Base-by-base conservation (phyloP, 2,113 vertebrate species). In the Halcyon senegalensis region DNA sequence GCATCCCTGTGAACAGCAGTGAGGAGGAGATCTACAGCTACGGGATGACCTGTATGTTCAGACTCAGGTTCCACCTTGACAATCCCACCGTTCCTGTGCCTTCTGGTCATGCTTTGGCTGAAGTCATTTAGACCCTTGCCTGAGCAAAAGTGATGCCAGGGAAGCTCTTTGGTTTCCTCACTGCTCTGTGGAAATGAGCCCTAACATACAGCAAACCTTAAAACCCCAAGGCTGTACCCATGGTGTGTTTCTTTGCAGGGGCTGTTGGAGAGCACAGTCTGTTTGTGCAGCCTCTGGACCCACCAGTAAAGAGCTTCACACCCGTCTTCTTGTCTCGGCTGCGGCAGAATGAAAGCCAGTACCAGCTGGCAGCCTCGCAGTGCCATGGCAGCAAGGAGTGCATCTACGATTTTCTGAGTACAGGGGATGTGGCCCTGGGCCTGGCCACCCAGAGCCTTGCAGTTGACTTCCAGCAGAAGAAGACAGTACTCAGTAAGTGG, bases 301-400 rank as follows among this genome's bases (percentile, higher is more conserved):
- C 89, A 56, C 8, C 6, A 0, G 60, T 72, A 43, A 68, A 18
- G 62, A 95, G 89, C 80, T 97, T 97, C 95, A 95, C 77, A n/a
- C 96, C 95, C 48, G 24, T 75, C 87, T 97, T 96, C 94, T 94
- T 97, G 87, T 96, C 95, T 87, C 39, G 3, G 77, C 96, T 97
- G 74, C 74, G 44, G n/a, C 95, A 91, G 69, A 95, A 94, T 2
- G 84, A 94, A 95, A 96, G 77, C 44, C 84, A 62, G 39, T 97
- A 96, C 35, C 60, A 95, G 77, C 87, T 93, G 74, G 93, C 89
- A 84, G 84, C 66, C 39, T 91, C 2, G 0, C 69, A 48, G 74
- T 97, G 96, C 44, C 91, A 0, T 0, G 44, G 87, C 48, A 94
- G 58, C 87, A 96, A 72, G 69, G 96, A 95, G 70, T 97, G 96